A percentile compares a stretch with the other conserved stretches of the same genome.
Conservation (phyloP, 2,797 vertebrate genomes). For the Falco berigora region DNA sequence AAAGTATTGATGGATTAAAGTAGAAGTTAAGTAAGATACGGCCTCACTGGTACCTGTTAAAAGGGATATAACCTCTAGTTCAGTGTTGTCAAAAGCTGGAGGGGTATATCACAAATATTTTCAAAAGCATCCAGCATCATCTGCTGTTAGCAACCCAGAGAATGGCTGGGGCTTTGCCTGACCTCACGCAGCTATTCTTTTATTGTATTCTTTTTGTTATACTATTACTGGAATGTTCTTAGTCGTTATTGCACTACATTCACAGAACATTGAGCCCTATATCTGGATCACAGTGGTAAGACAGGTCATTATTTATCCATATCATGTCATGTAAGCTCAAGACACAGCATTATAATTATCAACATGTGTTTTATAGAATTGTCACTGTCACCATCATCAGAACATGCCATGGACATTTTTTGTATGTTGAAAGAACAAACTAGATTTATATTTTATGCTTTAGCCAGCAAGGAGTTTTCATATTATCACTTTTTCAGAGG, state of each 20-base stretch:
- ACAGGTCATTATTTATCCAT: neutral
- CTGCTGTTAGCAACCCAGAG: neutral
- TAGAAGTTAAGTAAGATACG: neutral
- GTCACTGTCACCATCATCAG: neutral
- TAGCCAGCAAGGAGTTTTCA: neutral
- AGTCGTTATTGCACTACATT: neutral
- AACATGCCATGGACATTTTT: neutral
- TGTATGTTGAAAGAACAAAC: neutral
- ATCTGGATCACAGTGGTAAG: neutral
- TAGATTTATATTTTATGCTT: neutral
- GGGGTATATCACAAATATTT: neutral
- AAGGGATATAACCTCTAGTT: neutral
- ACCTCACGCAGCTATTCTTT: neutral
- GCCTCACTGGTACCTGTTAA: neutral
- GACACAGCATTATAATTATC: neutral
- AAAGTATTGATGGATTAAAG: neutral
- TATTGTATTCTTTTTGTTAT: neutral
- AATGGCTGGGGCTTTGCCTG: neutral
- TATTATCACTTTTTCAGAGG: neutral
- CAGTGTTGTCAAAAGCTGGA: neutral
- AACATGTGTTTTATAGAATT: neutral
- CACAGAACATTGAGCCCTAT: neutral
- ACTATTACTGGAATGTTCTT: neutral
- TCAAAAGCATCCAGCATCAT: neutral
- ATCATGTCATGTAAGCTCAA: neutral